Evolutionary conservation across 2,113 vertebrate species (phyloP).

Genomic region (Bos javanicus): DNA sequence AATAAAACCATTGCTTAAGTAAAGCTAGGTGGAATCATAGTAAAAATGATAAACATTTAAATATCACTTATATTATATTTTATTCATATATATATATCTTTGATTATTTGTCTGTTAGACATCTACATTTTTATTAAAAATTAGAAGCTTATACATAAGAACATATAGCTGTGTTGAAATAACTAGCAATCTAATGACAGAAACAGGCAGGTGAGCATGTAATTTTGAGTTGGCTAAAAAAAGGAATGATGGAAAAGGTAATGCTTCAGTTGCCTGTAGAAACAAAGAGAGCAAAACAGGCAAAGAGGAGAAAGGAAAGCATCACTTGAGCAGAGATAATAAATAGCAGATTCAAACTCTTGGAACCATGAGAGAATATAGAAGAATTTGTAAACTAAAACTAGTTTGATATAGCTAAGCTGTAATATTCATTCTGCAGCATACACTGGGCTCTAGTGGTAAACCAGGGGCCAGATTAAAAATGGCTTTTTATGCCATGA

Average conservation of each 20-base stretch:
- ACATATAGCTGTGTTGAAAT: neutral
- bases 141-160: neutral
- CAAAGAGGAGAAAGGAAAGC: neutral
- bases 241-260: neutral
- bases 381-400: neutral
- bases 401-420: neutral
- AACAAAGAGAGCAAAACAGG: neutral
- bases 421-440: neutral
- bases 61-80: neutral
- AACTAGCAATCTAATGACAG: neutral
- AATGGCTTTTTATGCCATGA: neutral
- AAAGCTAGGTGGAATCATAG: neutral
- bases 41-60: neutral
- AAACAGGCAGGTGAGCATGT: neutral
- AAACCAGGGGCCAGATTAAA: neutral
- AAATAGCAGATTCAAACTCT: neutral
- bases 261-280: neutral
- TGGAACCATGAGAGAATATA: neutral
- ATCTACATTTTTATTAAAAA: neutral
- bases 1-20: neutral
- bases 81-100: neutral
- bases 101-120: neutral
- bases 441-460: neutral
- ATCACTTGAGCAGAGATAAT: neutral
- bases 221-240: neutral